Percentiles rank a stretch among this genome's conserved stretches.
phyloP scores from a whole-genome alignment of 2,113 vertebrate genomes.

The Micromys minutus region DNA sequence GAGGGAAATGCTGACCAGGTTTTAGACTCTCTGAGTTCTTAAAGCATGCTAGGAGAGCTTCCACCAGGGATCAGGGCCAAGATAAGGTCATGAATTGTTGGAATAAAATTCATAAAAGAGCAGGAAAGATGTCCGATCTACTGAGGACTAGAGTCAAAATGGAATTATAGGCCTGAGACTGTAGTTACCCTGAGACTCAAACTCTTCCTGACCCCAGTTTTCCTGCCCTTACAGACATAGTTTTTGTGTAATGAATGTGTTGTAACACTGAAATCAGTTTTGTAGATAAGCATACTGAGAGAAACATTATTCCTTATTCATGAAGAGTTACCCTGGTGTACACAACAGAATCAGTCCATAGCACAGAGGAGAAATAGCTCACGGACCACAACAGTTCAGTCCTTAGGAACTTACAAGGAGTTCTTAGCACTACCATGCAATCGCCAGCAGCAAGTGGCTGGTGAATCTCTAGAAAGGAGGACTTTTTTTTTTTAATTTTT shows the following conservation, averaged over 20 bases:
- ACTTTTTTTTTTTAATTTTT: neutral
- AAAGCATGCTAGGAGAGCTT: neutral
- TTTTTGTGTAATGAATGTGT: neutral
- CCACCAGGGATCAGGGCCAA: neutral
- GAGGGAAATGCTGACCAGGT: neutral
- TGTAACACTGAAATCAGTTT: neutral
- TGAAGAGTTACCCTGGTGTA: neutral
- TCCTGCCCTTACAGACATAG: neutral
- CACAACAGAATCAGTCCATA: neutral
- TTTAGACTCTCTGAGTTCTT: constrained; percentile 2
- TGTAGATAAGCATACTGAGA: neutral
- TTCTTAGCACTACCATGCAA: neutral
- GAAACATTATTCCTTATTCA: neutral
- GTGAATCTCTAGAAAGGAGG: neutral
- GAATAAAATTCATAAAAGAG: neutral
- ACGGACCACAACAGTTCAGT: neutral
- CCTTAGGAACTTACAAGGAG: no score
- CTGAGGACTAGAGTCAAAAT: neutral
- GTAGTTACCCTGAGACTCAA: neutral
- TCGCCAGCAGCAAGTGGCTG: neutral
- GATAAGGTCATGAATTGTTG: neutral
- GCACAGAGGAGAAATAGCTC: neutral
- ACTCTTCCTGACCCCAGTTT: neutral
- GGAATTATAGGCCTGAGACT: neutral
- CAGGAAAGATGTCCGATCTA: neutral